Percentiles rank a stretch among this genome's conserved stretches.
phyloP scores from a whole-genome alignment of 2,113 vertebrate species.

The Corvus moneduloides region DNA sequence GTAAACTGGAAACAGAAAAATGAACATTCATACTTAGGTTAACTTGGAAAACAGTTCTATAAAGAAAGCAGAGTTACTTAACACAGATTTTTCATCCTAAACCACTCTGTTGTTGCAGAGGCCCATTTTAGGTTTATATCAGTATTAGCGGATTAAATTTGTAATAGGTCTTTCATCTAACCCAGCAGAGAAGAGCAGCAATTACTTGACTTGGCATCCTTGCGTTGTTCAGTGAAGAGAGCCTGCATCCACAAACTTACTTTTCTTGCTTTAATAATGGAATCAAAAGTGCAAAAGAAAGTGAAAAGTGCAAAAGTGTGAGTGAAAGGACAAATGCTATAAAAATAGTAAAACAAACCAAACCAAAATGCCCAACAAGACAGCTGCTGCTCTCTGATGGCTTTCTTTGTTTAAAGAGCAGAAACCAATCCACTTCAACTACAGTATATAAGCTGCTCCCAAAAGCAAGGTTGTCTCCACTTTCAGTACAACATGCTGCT shows the following conservation, averaged over 20 bases:
- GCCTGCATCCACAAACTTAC: not conserved
- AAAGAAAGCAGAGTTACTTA: not conserved
- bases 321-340: not conserved
- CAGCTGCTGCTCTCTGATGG: not conserved
- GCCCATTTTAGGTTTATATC: not conserved
- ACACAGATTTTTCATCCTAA: not conserved
- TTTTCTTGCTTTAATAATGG: not conserved
- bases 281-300: not conserved
- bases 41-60: not conserved
- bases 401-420: not conserved
- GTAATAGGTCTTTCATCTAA: not conserved
- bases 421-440: not conserved
- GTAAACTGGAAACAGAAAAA: not conserved
- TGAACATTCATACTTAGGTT: not conserved
- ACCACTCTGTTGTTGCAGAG: not conserved
- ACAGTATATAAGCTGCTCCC: not conserved
- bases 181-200: not conserved
- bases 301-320: not conserved
- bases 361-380: not conserved
- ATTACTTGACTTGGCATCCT: not conserved
- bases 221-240: not conserved
- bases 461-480: not conserved
- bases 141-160: not conserved
- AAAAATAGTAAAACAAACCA: not conserved
- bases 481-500: not conserved